Percentiles rank a stretch among this genome's conserved stretches.
phyloP scores from a whole-genome alignment of 2,113 vertebrate genomes.

The Eira barbara region DNA sequence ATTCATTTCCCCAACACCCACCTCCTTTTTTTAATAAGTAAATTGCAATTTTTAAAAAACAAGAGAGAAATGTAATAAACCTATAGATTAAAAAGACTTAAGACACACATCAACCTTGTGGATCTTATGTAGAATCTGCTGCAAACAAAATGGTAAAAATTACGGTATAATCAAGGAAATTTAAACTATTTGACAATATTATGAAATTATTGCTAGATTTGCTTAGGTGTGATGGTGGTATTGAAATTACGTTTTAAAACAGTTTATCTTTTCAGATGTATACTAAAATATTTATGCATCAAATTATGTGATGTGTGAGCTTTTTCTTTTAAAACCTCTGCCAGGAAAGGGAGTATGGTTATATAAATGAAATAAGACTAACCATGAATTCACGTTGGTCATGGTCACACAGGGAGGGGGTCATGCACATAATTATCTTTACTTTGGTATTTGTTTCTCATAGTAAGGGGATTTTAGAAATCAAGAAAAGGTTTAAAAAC shows the following conservation, averaged over 20 bases:
- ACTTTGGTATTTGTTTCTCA: not conserved
- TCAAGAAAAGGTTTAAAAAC: not conserved
- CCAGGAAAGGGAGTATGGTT: not conserved
- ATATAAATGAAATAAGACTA: not conserved
- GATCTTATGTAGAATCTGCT: not conserved
- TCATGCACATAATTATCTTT: not conserved
- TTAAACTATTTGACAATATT: not conserved
- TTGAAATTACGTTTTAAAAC: not conserved
- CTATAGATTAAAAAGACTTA: not conserved
- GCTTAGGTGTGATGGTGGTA: not conserved
- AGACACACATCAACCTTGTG: not conserved
- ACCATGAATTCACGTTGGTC: not conserved
- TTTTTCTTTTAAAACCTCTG: not conserved
- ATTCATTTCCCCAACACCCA: not conserved
- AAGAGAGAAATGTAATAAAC: not conserved
- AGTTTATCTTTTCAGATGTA: not conserved
- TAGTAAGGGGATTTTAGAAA: not conserved
- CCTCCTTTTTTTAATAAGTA: not conserved
- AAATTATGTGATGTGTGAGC: not conserved
- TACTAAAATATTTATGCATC: not conserved
- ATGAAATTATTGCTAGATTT: not conserved
- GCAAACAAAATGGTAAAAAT: not conserved
- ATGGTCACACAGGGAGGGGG: not conserved
- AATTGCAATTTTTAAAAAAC: not conserved
- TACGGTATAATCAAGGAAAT: not conserved